Base-by-base conservation (phyloP, 2,113 vertebrate genomes). In the Poeciliopsis turrubarensis region DNA sequence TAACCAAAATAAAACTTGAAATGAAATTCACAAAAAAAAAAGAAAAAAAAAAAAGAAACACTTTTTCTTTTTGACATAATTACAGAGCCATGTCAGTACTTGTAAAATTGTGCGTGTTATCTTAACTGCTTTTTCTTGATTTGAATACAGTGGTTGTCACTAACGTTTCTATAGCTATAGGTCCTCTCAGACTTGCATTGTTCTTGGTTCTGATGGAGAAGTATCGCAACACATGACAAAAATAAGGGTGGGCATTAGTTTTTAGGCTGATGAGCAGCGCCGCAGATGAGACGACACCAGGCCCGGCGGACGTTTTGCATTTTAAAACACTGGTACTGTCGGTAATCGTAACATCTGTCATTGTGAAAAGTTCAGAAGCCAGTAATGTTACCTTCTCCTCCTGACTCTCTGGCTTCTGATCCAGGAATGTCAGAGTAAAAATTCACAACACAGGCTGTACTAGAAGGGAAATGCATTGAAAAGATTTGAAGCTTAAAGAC, bases 291-390 rank as follows among this genome's bases (percentile, higher is more conserved):
- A 65, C 13, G 78, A 64, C 73, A 75, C 8, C 72, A 32, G 14
- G 60, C 39, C 80, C 78, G 73, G 62, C 25, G 9, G 22, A n/a
- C 8, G 8, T 57, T 25, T 19, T 75, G 32, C 3, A 63, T 65
- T 71, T 81, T 68, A 77, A 86, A 84, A 81, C 79, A 90, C 82
- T 78, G 82, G 73, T 85, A 77, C 72, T 89, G 83, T 84, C 80
- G 62, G 66, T 70, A 61, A 76, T 2, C 27, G 27, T 69, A 47
- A 80, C 65, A 78, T 84, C 70, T 74, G 78, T 78, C 83, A 65
- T 51, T 69, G 60, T 81, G 82, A 86, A 79, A 83, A 51, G 63
- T 68, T 67, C 75, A 73, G 71, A 77, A 80, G 12, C 69, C 78
- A 73, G 72, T 75, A 79, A 78, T 75, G 30, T 37, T 57, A 8